Evolutionary conservation across 2,113 vertebrate genomes (phyloP), one percentile per base, ranked within the genome.

Genomic region (Potamarius usumacintae): DNA sequence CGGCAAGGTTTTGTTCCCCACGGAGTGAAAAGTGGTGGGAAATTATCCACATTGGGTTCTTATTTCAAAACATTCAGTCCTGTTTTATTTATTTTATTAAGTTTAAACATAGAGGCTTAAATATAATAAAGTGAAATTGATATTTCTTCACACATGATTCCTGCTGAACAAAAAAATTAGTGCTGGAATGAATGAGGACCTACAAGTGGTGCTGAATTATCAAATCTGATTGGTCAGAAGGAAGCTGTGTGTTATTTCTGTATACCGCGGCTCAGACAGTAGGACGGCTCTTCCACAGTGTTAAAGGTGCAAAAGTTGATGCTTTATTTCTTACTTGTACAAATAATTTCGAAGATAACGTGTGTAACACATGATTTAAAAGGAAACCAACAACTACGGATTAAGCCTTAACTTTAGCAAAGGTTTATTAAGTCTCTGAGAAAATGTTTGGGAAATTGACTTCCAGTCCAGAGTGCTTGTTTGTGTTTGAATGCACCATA

Each of bases 1-100:
- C 76, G n/a, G 62, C 48, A 8, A 88, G 53, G 82, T 25, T 48
- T 14, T 34, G 11, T 22, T 50, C 72, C 74, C 85, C 57, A 82
- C 57, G n/a, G 48, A 15, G n/a, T 53, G 20, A 74, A 52, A 53
- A 81, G 22, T 76, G 50, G n/a, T 62, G 50, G 60, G 53, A 72
- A 60, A 76, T 76, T 5, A 78, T 78, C 42, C 14, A 11, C 72
- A 52, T 63, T 8, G 22, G 27, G 22, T 76, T 48, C 30, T 48
- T 74, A 25, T 58, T 58, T n/a, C 7, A n/a, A 69, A 42, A 76
- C 48, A 52, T 42, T 50, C 71, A 5, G 48, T n/a, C 42, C 7
- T 20, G 48, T 14, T 25, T 14, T n/a, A n/a, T 77, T 10, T n/a
- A 18, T 72, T 30, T 69, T 1, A 42, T 42, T 17, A 17, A 9